Evolutionary conservation across 2,888 invertebrate species (phyloP).

Genomic region (Copidosoma aretas): DNA sequence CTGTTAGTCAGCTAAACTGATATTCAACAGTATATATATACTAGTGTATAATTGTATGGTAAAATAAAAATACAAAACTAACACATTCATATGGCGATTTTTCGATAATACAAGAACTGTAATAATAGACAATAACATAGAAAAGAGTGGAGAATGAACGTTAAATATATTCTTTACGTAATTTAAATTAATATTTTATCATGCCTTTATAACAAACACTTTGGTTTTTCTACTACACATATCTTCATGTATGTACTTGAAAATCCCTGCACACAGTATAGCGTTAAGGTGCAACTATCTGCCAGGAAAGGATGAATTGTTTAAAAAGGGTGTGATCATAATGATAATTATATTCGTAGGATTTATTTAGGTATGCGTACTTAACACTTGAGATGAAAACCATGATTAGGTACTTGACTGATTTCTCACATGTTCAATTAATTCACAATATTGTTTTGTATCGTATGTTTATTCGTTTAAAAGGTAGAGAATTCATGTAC

Average conservation of each 20-base stretch:
- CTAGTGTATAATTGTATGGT: slow-evolving; percentile 22
- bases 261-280: too few species aligned
- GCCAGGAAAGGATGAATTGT: slow-evolving; percentile 15
- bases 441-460: not conserved
- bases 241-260: slow-evolving; percentile 5
- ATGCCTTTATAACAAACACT: slow-evolving; percentile 10
- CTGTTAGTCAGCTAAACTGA: slow-evolving; percentile 17
- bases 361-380: slow-evolving; percentile 12
- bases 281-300: not conserved
- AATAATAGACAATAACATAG: slow-evolving; percentile 18
- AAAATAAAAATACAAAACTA: slow-evolving; percentile 11
- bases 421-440: not conserved
- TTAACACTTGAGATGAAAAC: slow-evolving; percentile 33
- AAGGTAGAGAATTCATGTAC: slow-evolving; percentile 49
- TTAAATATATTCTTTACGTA: slow-evolving; percentile 9
- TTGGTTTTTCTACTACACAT: slow-evolving; percentile 17
- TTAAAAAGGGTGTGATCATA: not conserved
- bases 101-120: slow-evolving; percentile 14
- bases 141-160: not conserved
- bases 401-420: slow-evolving; percentile 47
- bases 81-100: slow-evolving; percentile 13
- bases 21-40: slow-evolving; percentile 13
- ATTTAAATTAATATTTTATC: slow-evolving; percentile 8
- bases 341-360: not conserved
- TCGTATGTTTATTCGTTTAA: slow-evolving; percentile 30